Conservation (phyloP, 2,888 invertebrate genomes). For the Lathronympha strigana region DNA sequence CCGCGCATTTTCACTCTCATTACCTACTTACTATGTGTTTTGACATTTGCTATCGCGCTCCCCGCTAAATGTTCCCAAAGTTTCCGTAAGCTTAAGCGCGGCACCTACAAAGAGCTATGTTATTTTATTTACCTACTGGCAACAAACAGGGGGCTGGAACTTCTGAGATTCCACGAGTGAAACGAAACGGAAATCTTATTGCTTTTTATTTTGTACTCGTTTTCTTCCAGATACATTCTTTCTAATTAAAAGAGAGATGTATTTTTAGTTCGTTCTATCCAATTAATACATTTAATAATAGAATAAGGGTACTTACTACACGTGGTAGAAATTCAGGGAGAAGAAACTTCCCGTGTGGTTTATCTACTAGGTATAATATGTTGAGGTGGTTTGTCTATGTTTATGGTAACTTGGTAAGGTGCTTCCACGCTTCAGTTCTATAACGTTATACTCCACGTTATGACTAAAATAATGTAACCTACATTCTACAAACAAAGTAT, state of each 20-base stretch:
- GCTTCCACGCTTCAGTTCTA: too few relatives aligned
- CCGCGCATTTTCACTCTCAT: constrained; percentile 64
- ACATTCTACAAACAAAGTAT: too few relatives aligned
- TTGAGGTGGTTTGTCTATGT: too few relatives aligned
- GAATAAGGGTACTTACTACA: constrained; percentile 3
- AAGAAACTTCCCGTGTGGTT: background rate
- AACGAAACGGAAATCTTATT: constrained; percentile 24
- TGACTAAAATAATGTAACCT: too few relatives aligned
- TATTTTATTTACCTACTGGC: constrained; percentile 37
- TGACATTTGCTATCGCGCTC: constrained; percentile 55
- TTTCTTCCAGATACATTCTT: constrained; percentile 14
- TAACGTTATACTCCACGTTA: too few relatives aligned
- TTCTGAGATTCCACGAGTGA: constrained; percentile 33
- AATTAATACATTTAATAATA: constrained; percentile 24
- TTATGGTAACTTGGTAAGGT: too few relatives aligned
- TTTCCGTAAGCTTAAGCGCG: constrained; percentile 26
- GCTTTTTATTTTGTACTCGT: constrained; percentile 21
- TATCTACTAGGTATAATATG: background rate
- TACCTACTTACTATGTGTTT: constrained; percentile 65
- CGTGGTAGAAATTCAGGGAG: background rate
- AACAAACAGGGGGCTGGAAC: constrained; percentile 27
- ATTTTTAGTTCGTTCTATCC: constrained; percentile 12
- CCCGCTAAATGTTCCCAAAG: constrained; percentile 36
- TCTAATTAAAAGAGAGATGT: constrained; percentile 11
- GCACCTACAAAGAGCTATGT: constrained; percentile 26